Conservation (phyloP, 64 coral and sea anemone species). For the Astreopora myriophthalma region DNA sequence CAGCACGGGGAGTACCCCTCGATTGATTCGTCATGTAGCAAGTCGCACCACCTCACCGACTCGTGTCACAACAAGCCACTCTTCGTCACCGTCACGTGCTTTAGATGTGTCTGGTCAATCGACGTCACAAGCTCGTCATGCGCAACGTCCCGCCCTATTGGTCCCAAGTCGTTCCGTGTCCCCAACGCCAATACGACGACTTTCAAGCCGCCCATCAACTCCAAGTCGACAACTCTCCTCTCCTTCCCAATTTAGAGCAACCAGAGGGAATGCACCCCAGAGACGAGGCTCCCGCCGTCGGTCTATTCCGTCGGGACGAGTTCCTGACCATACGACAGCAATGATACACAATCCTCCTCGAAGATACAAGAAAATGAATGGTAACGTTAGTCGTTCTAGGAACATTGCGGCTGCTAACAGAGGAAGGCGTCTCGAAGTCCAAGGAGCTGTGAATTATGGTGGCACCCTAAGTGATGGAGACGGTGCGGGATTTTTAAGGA, state of each 20-base stretch:
- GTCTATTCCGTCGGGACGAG: neutral
- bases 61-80: neutral
- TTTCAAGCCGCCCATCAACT: neutral
- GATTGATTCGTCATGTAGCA: neutral
- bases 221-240: constrained; percentile 3
- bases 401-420: neutral
- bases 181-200: neutral
- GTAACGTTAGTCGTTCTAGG: neutral
- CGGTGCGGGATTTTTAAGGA: constrained; percentile 10
- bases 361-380: constrained; percentile 58
- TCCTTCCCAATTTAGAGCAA: neutral
- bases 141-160: neutral
- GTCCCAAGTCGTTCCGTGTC: constrained; percentile 1
- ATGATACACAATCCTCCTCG: constrained; percentile 59
- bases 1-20: constrained; percentile 18
- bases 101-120: neutral
- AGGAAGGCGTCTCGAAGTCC: neutral
- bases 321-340: neutral
- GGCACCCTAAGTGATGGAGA: neutral
- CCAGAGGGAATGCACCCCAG: neutral
- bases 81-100: neutral
- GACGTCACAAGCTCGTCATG: neutral
- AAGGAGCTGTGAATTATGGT: neutral
- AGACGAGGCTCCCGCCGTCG: neutral
- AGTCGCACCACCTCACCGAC: neutral